Evolutionary conservation across 30 jellyfish, hydroid and myxozoan genomes (phyloP).

Genomic region (Hydractinia echinata): DNA sequence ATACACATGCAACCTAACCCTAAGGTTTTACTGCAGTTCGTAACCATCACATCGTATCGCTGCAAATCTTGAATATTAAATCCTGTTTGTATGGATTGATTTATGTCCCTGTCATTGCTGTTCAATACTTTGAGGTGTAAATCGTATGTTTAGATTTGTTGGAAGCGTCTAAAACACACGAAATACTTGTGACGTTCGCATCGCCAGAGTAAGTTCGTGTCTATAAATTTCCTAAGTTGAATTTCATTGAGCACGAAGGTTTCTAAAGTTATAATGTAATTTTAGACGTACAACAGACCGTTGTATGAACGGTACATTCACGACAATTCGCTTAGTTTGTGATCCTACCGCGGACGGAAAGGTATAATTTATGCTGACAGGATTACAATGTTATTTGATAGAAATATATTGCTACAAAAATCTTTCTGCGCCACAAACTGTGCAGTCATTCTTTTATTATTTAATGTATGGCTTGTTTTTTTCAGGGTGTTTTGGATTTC

Average conservation of each 20-base stretch:
- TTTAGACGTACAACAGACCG: background rate
- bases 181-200: background rate
- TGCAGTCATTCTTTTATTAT: background rate
- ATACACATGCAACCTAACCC: too few species aligned
- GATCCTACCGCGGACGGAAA: background rate
- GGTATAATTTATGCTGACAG: background rate
- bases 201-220: constrained; percentile 1
- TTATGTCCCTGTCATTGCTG: too few species aligned
- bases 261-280: too few species aligned
- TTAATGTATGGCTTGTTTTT: background rate
- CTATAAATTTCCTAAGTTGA: background rate
- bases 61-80: too few species aligned
- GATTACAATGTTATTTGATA: too few species aligned
- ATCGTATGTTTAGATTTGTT: background rate
- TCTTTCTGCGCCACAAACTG: too few species aligned
- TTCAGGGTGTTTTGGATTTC: constrained; percentile 4
- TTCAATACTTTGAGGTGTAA: too few species aligned
- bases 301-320: constrained; percentile 4
- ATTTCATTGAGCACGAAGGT: too few species aligned
- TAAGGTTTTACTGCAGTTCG: too few species aligned
- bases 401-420: too few species aligned
- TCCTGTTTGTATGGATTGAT: too few species aligned
- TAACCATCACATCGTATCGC: too few species aligned
- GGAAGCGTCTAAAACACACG: constrained; percentile 6
- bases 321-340: background rate